Conservation (phyloP, 2,888 invertebrate species). For the Philhelius pedissequus region DNA sequence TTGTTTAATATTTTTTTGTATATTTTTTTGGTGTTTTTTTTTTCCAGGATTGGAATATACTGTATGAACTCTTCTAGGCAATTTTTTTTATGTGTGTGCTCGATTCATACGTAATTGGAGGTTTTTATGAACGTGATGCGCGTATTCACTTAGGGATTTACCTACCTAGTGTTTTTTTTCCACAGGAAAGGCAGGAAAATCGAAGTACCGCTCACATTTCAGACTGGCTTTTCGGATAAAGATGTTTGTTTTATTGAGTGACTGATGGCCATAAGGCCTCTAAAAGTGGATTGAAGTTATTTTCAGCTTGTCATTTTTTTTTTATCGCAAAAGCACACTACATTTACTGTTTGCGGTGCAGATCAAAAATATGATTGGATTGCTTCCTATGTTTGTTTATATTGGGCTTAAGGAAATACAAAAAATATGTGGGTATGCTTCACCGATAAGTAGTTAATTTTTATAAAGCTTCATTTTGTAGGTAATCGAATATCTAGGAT, state of each 20-base stretch:
- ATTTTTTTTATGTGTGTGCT: no score
- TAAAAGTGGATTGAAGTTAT: conserved; percentile 28
- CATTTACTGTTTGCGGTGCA: background rate
- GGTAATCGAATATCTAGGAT: no score
- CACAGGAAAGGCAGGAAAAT: background rate
- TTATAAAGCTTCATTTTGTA: no score
- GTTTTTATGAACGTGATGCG: conserved; percentile 59
- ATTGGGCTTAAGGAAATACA: no score
- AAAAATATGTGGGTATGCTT: no score
- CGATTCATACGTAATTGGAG: conserved; percentile 54
- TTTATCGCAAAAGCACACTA: background rate
- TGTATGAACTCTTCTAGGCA: background rate
- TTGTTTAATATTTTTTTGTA: background rate
- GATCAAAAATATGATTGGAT: background rate
- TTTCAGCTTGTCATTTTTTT: conserved; percentile 4
- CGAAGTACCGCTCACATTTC: background rate
- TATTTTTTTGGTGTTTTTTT: background rate
- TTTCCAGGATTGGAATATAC: background rate
- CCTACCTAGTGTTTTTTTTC: background rate
- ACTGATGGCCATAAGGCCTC: conserved; percentile 45
- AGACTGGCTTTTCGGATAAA: conserved; percentile 15
- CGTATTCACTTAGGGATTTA: conserved; percentile 56
- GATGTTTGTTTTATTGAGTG: conserved; percentile 64
- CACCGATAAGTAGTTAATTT: no score
- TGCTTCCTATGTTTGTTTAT: no score